These are phyloP conservation scores for Orchestes rusci DNA, from an alignment of 2,888 invertebrate genomes.

Conservation along the genomic window DNA sequence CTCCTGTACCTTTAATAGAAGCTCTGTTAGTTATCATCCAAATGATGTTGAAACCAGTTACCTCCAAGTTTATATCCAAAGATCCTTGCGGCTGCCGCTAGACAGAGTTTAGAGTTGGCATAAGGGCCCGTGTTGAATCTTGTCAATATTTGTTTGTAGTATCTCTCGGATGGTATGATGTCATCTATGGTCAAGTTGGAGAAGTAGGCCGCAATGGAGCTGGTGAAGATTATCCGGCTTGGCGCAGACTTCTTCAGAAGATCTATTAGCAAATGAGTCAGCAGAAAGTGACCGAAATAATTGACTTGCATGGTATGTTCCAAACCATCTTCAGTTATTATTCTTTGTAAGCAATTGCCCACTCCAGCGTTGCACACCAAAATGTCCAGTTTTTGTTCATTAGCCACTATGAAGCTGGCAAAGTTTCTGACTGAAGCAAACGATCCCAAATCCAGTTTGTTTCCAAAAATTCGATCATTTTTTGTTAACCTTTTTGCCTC, in stretches of 20 bases:
- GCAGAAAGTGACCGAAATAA: constrained; percentile 61
- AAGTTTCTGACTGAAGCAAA: constrained; percentile 52
- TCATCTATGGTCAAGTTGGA: constrained; percentile 5
- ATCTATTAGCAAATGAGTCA: constrained; percentile 53
- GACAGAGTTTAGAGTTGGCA: constrained; percentile 38
- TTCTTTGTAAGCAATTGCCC: background rate
- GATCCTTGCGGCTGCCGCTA: constrained; percentile 36
- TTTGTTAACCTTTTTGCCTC: constrained; percentile 3
- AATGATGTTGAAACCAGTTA: too few species aligned
- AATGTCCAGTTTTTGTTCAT: constrained; percentile 51
- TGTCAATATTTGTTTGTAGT: background rate
- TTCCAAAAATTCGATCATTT: constrained; percentile 4
- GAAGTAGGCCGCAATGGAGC: constrained; percentile 12
- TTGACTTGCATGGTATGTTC: constrained; percentile 59
- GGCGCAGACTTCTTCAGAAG: constrained; percentile 21
- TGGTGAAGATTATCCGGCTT: constrained; percentile 20
- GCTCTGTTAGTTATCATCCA: too few species aligned
- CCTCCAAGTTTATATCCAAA: constrained; percentile 26
- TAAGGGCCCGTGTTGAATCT: constrained; percentile 28
- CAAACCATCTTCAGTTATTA: constrained; percentile 45
- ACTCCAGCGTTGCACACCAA: constrained; percentile 57
- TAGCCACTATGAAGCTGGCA: constrained; percentile 49
- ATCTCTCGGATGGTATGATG: constrained; percentile 9
- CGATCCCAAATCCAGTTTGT: constrained; percentile 47
- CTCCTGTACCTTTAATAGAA: constrained; percentile 10